These are phyloP conservation scores for Cygnus olor DNA, from an alignment of 2,797 vertebrate genomes.

Conservation along the genomic window DNA sequence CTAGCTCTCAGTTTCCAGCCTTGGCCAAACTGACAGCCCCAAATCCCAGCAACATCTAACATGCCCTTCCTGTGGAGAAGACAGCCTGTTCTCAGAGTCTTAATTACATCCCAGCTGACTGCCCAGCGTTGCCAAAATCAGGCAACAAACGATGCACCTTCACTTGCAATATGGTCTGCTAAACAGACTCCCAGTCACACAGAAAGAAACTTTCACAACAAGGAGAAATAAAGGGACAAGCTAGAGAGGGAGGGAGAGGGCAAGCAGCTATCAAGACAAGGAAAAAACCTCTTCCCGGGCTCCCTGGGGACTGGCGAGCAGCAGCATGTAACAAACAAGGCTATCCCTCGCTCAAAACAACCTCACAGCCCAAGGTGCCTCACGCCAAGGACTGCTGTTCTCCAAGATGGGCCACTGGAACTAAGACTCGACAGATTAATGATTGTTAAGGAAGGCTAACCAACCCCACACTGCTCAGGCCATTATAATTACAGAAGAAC, in stretches of 20 bases:
- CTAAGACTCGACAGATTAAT: constrained; percentile 81
- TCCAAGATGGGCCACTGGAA: constrained; percentile 76
- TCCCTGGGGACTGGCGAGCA: constrained; percentile 37
- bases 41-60: constrained; percentile 95
- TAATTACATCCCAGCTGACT: constrained; percentile 97
- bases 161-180: constrained; percentile 91
- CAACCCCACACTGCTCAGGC: constrained; percentile 83
- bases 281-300: constrained; percentile 9
- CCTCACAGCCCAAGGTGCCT: constrained; percentile 66
- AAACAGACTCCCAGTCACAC: constrained; percentile 80
- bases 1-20: constrained; percentile 84
- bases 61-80: constrained; percentile 93
- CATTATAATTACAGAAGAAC: constrained; percentile 96
- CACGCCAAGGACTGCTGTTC: constrained; percentile 77
- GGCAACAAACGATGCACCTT: constrained; percentile 88
- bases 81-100: constrained; percentile 93
- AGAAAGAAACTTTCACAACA: constrained; percentile 77
- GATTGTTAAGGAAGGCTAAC: constrained; percentile 79
- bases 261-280: constrained; percentile 52
- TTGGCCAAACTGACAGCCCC: constrained; percentile 89
- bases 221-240: constrained; percentile 75
- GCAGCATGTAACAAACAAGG: constrained; percentile 70
- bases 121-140: constrained; percentile 85
- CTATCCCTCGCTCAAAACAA: constrained; percentile 43
- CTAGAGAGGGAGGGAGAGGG: constrained; percentile 74